These are phyloP conservation scores for Poecile atricapillus DNA, from an alignment of 2,113 vertebrate species.

Conservation along the genomic window DNA sequence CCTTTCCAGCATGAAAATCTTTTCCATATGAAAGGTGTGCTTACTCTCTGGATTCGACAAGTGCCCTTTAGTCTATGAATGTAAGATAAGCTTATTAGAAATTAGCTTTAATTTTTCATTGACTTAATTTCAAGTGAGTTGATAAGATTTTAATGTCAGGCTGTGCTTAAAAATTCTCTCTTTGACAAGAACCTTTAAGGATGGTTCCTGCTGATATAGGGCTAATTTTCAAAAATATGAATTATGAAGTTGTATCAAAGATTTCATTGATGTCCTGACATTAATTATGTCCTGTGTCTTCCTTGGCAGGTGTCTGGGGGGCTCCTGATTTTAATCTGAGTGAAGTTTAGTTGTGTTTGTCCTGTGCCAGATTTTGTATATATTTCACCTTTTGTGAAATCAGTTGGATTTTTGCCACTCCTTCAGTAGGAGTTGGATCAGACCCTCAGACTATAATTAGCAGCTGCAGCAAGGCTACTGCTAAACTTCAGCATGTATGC, in stretches of 20 bases:
- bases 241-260: constrained; percentile 68
- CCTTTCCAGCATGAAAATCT: constrained; percentile 1
- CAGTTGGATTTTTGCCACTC: constrained; percentile 42
- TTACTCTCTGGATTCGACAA: background rate
- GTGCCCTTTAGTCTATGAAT: constrained; percentile 57
- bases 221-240: constrained; percentile 62
- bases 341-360: constrained; percentile 18
- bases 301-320: background rate
- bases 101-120: constrained; percentile 81
- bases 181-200: constrained; percentile 85
- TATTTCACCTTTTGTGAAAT: constrained; percentile 44
- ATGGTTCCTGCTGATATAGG: constrained; percentile 63
- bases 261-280: constrained; percentile 48
- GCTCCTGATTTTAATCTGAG: background rate
- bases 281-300: constrained; percentile 43
- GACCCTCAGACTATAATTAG: constrained; percentile 42
- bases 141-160: constrained; percentile 85
- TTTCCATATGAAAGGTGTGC: constrained; percentile 14
- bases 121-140: constrained; percentile 87
- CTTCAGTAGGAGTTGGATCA: constrained; percentile 40
- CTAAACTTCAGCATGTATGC: background rate
- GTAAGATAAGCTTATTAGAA: constrained; percentile 72
- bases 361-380: background rate
- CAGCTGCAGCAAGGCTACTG: background rate
- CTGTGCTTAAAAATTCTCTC: constrained; percentile 83